Base-by-base conservation (phyloP, 2,113 vertebrate genomes). In the Chloropsis cyanopogon region DNA sequence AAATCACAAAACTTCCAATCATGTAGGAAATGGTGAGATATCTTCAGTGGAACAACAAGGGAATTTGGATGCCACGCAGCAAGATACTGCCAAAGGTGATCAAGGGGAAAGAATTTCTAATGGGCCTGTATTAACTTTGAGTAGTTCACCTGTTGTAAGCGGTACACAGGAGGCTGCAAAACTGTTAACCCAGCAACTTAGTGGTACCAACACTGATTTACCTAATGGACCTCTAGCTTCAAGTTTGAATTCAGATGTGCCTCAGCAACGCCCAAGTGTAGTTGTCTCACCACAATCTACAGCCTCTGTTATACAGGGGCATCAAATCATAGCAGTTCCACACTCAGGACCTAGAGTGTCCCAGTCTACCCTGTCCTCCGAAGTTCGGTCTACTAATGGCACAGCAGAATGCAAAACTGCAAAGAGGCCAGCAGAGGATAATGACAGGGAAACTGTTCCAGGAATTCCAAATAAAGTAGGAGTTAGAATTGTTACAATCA, bases 1-100 rank as follows among this genome's bases (percentile, higher is more conserved):
- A 98, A 99, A 99, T 99, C 99, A 99, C 98, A 99, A 99, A 98
- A 98, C 99, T 99, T 99, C 99, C 98, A 99, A 99, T 98, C 99
- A 99, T 97, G 97, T 99, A 98, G 99, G 99, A 98, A 99, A 99
- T 78, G 99, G 99, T 96, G 99, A 99, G 96, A 98, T 99, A 94
- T 98, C 98, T 97, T 97, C 98, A 95, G 90, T 97, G 97, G 99
- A 98, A 97, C 98, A 97, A 92, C 98, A 98, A 97, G 98, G 98
- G 96, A 98, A 98, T 97, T 97, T 98, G 86, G 98, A 98, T 96
- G 97, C 97, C 91, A 97, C 98, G 92, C 99, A 99, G 98, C 99
- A 99, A 98, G 98, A 99, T 98, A 98, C 99, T 99, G 99, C 99
- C 99, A 99, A 99, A 99, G 98, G 98, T 98, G 99, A 99, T 98